phyloP scores from a whole-genome alignment of 1,140 invertebrate genomes.

The Telenomus remus region DNA sequence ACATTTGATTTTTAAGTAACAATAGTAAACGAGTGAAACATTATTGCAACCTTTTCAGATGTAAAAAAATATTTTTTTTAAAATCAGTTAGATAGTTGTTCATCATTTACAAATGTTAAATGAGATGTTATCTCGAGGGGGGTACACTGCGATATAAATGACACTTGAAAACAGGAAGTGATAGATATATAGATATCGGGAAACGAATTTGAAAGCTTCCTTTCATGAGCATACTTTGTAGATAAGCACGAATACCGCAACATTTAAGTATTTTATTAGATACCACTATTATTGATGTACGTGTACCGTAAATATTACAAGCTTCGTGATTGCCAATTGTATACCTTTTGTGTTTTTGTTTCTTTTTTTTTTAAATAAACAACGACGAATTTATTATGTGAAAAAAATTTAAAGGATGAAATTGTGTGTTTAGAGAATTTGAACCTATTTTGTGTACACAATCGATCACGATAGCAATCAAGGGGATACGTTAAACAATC shows the following conservation, averaged over 20 bases:
- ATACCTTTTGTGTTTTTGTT: constrained; percentile 12
- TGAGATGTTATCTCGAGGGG: constrained; percentile 55
- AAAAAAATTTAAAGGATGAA: background rate
- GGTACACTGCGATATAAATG: constrained; percentile 58
- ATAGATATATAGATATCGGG: constrained; percentile 59
- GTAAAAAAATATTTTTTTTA: no score
- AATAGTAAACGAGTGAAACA: no score
- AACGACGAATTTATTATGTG: no score
- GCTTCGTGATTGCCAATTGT: constrained; percentile 26
- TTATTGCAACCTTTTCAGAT: no score
- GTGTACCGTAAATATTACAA: constrained; percentile 42
- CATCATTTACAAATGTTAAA: constrained; percentile 58
- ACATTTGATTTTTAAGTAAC: no score
- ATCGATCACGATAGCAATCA: constrained; percentile 45
- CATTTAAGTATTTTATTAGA: constrained; percentile 56
- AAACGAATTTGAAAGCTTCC: constrained; percentile 61
- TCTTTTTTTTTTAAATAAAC: no score
- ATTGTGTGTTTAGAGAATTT: constrained; percentile 14
- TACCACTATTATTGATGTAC: constrained; percentile 48
- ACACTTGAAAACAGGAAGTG: constrained; percentile 60
- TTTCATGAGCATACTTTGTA: constrained; percentile 59
- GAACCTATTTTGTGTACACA: constrained; percentile 6
- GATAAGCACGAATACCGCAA: constrained; percentile 55
- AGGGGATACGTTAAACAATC: constrained; percentile 44
- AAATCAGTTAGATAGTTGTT: constrained; percentile 17